Evolutionary conservation across 2,888 invertebrate genomes (phyloP).

Genomic region (Calliopum simillimum): DNA sequence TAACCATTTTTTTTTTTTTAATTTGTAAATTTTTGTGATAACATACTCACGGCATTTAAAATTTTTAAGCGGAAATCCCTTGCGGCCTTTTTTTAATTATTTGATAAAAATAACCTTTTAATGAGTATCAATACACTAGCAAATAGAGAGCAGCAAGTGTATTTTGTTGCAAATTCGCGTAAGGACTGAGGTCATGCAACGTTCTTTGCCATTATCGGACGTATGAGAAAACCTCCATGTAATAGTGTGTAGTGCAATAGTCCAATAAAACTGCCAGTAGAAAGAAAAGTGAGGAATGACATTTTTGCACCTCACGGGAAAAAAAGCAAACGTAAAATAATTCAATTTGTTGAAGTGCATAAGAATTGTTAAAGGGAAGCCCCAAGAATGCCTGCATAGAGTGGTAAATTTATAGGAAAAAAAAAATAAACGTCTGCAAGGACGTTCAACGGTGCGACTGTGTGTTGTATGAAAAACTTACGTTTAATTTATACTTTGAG

Average conservation of each 20-base stretch:
- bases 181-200: constrained; percentile 41
- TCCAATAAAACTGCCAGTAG: background rate
- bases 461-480: too few relatives aligned
- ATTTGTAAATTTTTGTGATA: too few relatives aligned
- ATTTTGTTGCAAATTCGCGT: constrained; percentile 41
- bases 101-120: too few relatives aligned
- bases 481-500: too few relatives aligned
- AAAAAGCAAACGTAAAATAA: constrained; percentile 47
- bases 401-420: background rate
- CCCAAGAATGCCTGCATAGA: constrained; percentile 30
- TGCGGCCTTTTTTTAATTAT: too few relatives aligned
- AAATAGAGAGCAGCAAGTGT: constrained; percentile 17
- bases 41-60: too few relatives aligned
- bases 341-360: constrained; percentile 54
- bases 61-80: too few relatives aligned
- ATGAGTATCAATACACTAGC: too few relatives aligned
- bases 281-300: background rate
- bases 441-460: too few relatives aligned
- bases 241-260: constrained; percentile 11
- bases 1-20: too few relatives aligned
- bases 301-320: constrained; percentile 12
- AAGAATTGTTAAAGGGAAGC: constrained; percentile 38
- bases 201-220: constrained; percentile 6
- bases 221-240: constrained; percentile 20
- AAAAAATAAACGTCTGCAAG: too few relatives aligned